These are phyloP conservation scores for Forficula auricularia DNA, from an alignment of 1,140 invertebrate genomes.

Conservation along the genomic window DNA sequence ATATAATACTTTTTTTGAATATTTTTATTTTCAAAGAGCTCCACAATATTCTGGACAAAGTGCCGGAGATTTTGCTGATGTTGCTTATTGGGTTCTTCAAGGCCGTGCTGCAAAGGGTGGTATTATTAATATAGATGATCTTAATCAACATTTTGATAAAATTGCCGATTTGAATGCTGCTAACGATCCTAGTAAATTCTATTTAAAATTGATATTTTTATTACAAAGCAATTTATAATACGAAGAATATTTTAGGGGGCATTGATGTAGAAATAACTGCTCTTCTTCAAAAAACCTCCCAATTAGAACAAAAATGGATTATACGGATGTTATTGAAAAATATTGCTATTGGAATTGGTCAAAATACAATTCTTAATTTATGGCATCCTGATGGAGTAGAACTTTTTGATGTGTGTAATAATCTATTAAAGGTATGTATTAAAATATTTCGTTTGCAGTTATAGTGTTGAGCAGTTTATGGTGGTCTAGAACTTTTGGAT, in stretches of 20 bases:
- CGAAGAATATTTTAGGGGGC: constrained; percentile 22
- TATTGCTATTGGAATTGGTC: constrained; percentile 50
- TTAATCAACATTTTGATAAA: constrained; percentile 50
- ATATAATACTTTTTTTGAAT: no score
- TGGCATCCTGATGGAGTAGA: constrained; percentile 69
- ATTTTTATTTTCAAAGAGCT: constrained; percentile 18
- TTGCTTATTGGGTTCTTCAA: constrained; percentile 47
- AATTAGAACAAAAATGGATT: constrained; percentile 72
- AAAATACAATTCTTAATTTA: constrained; percentile 44
- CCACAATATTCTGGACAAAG: constrained; percentile 21
- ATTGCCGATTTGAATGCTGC: constrained; percentile 38
- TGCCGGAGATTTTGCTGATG: constrained; percentile 53
- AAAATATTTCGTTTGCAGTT: no score
- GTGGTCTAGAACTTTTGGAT: no score
- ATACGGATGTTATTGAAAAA: constrained; percentile 75
- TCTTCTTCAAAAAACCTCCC: constrained; percentile 39
- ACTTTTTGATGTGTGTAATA: constrained; percentile 51
- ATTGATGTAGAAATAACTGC: constrained; percentile 33
- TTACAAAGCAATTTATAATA: no score
- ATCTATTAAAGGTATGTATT: constrained; percentile 41
- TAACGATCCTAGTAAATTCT: constrained; percentile 28
- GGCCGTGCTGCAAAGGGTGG: constrained; percentile 30
- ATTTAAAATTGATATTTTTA: not conserved
- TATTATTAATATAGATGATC: constrained; percentile 37
- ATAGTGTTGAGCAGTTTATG: no score